Evolutionary conservation across 2,797 vertebrate genomes (phyloP), one percentile per base, ranked within the genome.

Genomic region (Eidolon dupreanum): DNA sequence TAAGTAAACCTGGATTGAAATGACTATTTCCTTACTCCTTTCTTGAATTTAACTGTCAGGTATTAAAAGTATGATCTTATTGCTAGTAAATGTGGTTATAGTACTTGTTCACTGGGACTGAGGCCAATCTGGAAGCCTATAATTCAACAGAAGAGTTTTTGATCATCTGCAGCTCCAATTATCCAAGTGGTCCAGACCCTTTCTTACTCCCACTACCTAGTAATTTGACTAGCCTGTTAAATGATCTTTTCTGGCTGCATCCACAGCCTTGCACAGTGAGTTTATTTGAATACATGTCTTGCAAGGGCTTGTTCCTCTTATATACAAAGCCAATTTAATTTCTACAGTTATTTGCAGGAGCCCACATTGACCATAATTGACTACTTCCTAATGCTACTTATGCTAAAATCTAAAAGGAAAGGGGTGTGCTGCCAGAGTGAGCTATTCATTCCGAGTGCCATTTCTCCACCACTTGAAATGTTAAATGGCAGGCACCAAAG

Each of bases 181-280:
- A 97, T 33, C 49, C 43, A 83, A 86, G 41, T 71, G 68, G 92
- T 90, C 36, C 46, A 83, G 41, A 12, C 65, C 8, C 11, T 71
- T 65, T 88, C 53, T 85, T 28, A 86, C 22, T 79, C 16, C 26
- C 46, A 65, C 78, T 90, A 51, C 53, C 17, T 24, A 65, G 61
- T 83, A 46, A 94, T 96, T 85, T 92, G 77, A 93, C 51, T n/a
- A 38, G 28, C 87, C 43, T 53, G 53, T 68, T 97, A 96, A 97
- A 95, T 70, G 55, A 87, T 73, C 88, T 63, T 82, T 70, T 71
- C 70, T 70, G 91, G 36, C 74, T 94, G 20, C 20, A 43, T 79
- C 66, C 28, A 38, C 3, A 16, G 26, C 46, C 49, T 38, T 65
- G 41, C 17, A 55, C 26, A 79, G 74, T 87, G 31, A 73, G 33